Percentiles rank a stretch among this genome's conserved stretches.
Conservation (phyloP, 1,140 invertebrate genomes). For the Drosophila pectinifera region DNA sequence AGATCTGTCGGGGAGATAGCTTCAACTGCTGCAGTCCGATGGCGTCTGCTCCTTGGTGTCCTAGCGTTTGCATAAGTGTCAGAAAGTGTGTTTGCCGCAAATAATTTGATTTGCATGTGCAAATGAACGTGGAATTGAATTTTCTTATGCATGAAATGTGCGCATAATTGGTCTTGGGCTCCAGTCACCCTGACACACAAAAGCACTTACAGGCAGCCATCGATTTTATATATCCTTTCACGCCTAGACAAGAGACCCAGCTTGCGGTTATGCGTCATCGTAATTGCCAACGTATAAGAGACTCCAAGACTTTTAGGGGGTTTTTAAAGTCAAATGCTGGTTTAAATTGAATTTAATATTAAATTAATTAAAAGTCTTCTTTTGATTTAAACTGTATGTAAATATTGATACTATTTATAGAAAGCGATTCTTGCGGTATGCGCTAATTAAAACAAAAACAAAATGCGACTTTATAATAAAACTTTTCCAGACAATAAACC, state of each 20-base stretch:
- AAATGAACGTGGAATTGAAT: constrained; percentile 84
- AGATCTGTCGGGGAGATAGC: constrained; percentile 23
- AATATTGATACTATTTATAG: not conserved
- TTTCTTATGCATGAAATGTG: constrained; percentile 84
- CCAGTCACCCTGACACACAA: constrained; percentile 16
- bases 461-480: too few relatives aligned
- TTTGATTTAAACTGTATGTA: not conserved
- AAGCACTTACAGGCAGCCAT: constrained; percentile 20
- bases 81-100: constrained; percentile 69
- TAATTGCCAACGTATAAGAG: constrained; percentile 52
- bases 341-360: too few relatives aligned
- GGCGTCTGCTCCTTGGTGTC: constrained; percentile 22
- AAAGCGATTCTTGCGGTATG: too few relatives aligned
- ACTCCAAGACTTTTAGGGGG: too few relatives aligned
- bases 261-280: constrained; percentile 18
- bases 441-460: too few relatives aligned
- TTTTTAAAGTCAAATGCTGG: too few relatives aligned
- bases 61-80: constrained; percentile 56
- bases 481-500: too few relatives aligned
- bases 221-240: constrained; percentile 35
- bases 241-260: constrained; percentile 46
- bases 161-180: constrained; percentile 71
- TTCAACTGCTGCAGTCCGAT: constrained; percentile 54
- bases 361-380: too few relatives aligned
- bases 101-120: constrained; percentile 84